Conservation (phyloP, 2,113 vertebrate genomes). For the Myodes glareolus region DNA sequence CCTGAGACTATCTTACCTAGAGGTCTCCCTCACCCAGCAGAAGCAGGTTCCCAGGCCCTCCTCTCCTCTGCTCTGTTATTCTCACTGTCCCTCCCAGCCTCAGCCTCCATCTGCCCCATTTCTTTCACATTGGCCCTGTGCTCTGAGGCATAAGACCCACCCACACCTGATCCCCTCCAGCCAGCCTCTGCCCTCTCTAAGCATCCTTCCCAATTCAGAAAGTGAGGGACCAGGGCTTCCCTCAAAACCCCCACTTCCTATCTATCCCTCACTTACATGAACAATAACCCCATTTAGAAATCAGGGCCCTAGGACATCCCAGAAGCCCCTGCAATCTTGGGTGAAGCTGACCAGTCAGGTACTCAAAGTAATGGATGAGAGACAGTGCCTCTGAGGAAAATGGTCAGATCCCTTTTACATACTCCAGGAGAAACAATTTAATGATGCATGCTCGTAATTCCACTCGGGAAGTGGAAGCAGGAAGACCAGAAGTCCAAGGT, state of each 20-base stretch:
- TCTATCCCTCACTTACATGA: neutral
- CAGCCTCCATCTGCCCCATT: neutral
- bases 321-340: neutral
- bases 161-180: neutral
- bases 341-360: neutral
- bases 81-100: neutral
- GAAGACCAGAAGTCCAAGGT: neutral
- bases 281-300: neutral
- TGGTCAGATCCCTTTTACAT: neutral
- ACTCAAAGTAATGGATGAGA: too few species aligned
- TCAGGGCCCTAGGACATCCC: neutral
- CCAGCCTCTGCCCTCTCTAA: neutral
- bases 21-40: neutral
- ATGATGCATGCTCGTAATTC: too few species aligned
- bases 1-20: neutral
- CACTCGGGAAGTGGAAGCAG: neutral
- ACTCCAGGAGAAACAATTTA: neutral
- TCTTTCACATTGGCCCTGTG: neutral
- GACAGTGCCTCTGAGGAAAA: neutral
- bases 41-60: neutral
- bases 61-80: neutral
- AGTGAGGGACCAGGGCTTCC: neutral
- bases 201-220: neutral
- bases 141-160: neutral
- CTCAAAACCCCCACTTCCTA: neutral